phyloP scores from a whole-genome alignment of 1,140 invertebrate genomes.

The Drosophila saltans region DNA sequence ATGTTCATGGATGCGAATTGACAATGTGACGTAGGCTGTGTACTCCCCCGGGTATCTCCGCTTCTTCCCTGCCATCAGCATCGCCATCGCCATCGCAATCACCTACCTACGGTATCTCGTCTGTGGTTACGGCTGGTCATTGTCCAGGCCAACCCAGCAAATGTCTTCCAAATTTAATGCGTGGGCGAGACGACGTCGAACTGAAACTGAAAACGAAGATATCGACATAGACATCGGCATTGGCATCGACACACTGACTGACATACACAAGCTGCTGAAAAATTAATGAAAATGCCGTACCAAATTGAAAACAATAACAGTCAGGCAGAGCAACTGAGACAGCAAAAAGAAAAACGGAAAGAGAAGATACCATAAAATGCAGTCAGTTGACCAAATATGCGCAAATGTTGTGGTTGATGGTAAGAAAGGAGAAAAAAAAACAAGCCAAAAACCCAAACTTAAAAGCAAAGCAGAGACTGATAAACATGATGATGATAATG shows the following conservation, averaged over 20 bases:
- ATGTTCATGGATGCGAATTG: constrained; percentile 37
- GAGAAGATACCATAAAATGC: constrained; percentile 50
- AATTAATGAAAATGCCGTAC: constrained; percentile 79
- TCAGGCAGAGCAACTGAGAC: constrained; percentile 12
- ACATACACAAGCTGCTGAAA: constrained; percentile 56
- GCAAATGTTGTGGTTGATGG: constrained; percentile 74
- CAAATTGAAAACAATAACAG: constrained; percentile 78
- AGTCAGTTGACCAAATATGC: constrained; percentile 81
- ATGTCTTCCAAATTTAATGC: constrained; percentile 73
- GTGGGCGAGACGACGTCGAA: constrained; percentile 68
- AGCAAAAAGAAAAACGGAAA: constrained; percentile 4
- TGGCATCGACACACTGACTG: constrained; percentile 42
- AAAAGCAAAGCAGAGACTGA: constrained; percentile 45
- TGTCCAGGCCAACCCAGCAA: constrained; percentile 36
- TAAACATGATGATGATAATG: constrained; percentile 38
- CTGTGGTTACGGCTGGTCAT: constrained; percentile 34
- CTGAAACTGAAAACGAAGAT: constrained; percentile 37
- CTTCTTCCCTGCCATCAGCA: not conserved
- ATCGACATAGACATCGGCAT: constrained; percentile 20
- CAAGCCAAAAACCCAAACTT: constrained; percentile 30
- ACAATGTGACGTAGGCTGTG: constrained; percentile 30
- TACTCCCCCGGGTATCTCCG: too few species aligned
- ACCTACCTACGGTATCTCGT: not conserved
- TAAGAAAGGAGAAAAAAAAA: constrained; percentile 39
- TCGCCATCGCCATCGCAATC: not conserved